These are phyloP conservation scores for Gryon sp. DNA, from an alignment of 1,140 invertebrate species.

Conservation along the genomic window DNA sequence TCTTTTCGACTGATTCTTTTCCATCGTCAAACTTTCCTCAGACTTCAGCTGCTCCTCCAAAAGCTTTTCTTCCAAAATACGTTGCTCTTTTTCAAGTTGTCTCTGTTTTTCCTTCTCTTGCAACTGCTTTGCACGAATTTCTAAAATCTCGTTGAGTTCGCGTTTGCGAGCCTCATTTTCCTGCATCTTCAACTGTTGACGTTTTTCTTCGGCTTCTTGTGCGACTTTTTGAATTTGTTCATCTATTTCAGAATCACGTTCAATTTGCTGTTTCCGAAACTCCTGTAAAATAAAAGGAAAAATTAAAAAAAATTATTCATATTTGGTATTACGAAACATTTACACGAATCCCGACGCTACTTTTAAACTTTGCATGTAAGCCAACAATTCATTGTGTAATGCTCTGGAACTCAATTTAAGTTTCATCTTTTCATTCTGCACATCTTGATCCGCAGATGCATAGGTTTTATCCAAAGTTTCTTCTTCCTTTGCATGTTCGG, in stretches of 20 bases:
- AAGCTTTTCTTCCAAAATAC: slow-evolving; percentile 40
- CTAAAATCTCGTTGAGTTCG: slow-evolving; percentile 49
- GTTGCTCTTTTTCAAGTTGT: slow-evolving; percentile 40
- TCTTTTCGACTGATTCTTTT: slow-evolving; percentile 43
- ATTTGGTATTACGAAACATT: neutral
- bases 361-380: slow-evolving; percentile 55
- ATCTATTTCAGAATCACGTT: slow-evolving; percentile 41
- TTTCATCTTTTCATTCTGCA: slow-evolving; percentile 30
- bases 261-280: slow-evolving; percentile 52
- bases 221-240: slow-evolving; percentile 28
- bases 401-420: slow-evolving; percentile 39
- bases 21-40: slow-evolving; percentile 41
- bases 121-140: slow-evolving; percentile 58
- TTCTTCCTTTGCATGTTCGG: slow-evolving; percentile 38
- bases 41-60: slow-evolving; percentile 43
- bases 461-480: slow-evolving; percentile 16
- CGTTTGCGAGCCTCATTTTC: slow-evolving; percentile 54
- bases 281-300: slow-evolving; percentile 34
- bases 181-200: slow-evolving; percentile 28
- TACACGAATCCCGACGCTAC: slow-evolving; percentile 13
- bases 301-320: neutral
- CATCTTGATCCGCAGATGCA: slow-evolving; percentile 3
- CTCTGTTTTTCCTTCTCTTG: slow-evolving; percentile 47
- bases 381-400: slow-evolving; percentile 43
- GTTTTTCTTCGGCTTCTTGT: slow-evolving; percentile 48